Evolutionary conservation across 2,797 vertebrate genomes (phyloP).

Genomic region (Falco naumanni): DNA sequence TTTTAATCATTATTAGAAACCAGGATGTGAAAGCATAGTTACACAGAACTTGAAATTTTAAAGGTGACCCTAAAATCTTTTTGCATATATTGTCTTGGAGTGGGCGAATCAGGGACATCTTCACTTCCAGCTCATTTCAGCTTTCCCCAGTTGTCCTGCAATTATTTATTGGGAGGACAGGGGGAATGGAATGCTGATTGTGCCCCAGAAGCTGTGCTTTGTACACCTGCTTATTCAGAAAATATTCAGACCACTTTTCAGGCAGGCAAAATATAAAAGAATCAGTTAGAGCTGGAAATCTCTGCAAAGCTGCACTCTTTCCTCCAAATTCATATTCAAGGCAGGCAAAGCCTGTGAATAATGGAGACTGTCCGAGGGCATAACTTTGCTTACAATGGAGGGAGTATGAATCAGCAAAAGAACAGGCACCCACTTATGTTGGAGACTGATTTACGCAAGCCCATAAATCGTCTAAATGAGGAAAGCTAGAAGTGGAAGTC

Average conservation of each 20-base stretch:
- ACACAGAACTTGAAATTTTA: conserved; percentile 10
- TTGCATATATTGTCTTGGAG: neutral
- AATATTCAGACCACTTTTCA: neutral
- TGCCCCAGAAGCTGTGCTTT: neutral
- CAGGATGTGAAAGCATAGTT: neutral
- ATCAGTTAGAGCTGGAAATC: neutral
- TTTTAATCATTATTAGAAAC: conserved; percentile 51
- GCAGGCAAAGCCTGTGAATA: conserved; percentile 2
- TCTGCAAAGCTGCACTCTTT: neutral
- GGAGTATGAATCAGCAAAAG: conserved; percentile 53
- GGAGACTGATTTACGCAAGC: conserved; percentile 12
- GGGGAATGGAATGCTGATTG: neutral
- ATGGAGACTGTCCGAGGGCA: neutral
- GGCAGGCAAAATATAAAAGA: neutral
- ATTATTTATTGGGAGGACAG: conserved; percentile 1
- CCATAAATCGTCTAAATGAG: conserved; percentile 36
- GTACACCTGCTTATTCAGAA: neutral
- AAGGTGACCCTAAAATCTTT: conserved; percentile 20
- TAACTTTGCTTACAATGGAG: neutral
- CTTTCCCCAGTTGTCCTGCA: neutral
- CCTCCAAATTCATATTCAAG: conserved; percentile 16
- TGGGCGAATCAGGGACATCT: neutral
- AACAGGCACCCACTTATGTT: neutral
- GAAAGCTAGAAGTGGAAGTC: conserved; percentile 36
- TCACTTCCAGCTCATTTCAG: neutral